Evolutionary conservation across 2,113 vertebrate genomes (phyloP), one percentile per base, ranked within the genome.

Genomic region (Gambusia holbrooki): DNA sequence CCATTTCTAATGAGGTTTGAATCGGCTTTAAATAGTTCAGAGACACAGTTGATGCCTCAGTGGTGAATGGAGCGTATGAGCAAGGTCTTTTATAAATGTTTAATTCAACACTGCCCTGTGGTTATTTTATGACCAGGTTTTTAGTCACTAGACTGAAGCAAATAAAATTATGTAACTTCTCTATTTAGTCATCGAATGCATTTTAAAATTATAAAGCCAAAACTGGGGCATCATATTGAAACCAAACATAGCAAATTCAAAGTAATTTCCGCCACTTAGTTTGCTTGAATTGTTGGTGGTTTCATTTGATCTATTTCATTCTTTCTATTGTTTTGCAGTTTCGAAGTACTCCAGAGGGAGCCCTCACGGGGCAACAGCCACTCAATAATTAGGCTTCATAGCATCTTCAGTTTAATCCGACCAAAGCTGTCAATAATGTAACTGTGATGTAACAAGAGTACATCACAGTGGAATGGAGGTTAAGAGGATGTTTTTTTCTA

Each of bases 1-100:
- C 67, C 14, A 48, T 74, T 80, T 67, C 76, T 85, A 86, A 84
- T 86, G 81, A 86, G 78, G 65, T 79, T 74, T 83, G 69, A 77
- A 61, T 79, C 60, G 77, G 74, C 1, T 14, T 69, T 74, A 64
- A 42, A 32, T 84, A 80, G 83, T 77, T 84, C 37, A 71, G 15
- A 64, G 80, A 66, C 80, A 76, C 63, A 64, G 69, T 69, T 79
- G 69, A 77, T 86, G 73, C 69, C 80, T 79, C 40, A 84, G 77
- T 11, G 22, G 33, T 63, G 69, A 76, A 73, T 78, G 68, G 71
- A 77, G 74, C 60, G 27, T 79, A 58, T 42, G 63, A 62, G 69
- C 6, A 10, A 33, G 42, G 62, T 2, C 10, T 33, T 64, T 48
- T 19, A 30, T 60, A 70, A 81, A 80, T 74, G 66, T 79, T 73